Evolutionary conservation across 1,140 invertebrate species (phyloP).

Genomic region (Microplitis demolitor): DNA sequence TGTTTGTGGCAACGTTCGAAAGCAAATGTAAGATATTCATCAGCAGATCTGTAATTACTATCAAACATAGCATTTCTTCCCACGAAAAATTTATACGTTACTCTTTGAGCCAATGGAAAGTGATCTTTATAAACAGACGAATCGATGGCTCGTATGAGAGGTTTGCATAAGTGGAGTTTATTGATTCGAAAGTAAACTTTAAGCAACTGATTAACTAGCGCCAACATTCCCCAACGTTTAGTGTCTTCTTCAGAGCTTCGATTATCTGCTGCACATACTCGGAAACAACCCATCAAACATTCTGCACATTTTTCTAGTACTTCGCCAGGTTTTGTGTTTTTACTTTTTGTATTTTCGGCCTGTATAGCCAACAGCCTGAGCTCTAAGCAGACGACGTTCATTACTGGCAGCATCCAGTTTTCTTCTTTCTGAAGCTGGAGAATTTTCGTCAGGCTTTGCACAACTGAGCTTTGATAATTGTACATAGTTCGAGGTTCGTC

Average conservation of each 20-base stretch:
- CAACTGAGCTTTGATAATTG: conserved; percentile 75
- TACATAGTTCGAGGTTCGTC: conserved; percentile 79
- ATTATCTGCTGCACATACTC: conserved; percentile 95
- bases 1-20: conserved; percentile 87
- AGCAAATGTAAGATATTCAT: conserved; percentile 90
- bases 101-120: conserved; percentile 85
- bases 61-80: conserved; percentile 98
- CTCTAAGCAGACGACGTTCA: conserved; percentile 89
- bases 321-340: conserved; percentile 70
- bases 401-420: conserved; percentile 92
- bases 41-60: conserved; percentile 92
- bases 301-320: conserved; percentile 94
- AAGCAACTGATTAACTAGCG: conserved; percentile 94
- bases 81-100: conserved; percentile 97
- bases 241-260: conserved; percentile 80
- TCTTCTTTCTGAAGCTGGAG: conserved; percentile 91
- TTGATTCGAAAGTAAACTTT: conserved; percentile 98
- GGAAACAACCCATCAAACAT: conserved; percentile 90
- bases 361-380: conserved; percentile 81
- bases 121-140: conserved; percentile 86
- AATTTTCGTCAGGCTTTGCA: conserved; percentile 81
- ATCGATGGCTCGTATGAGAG: conserved; percentile 94
- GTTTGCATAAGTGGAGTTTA: conserved; percentile 95
- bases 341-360: conserved; percentile 69
- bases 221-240: conserved; percentile 95